Conservation (phyloP, 2,113 vertebrate genomes). For the Hemicordylus capensis region DNA sequence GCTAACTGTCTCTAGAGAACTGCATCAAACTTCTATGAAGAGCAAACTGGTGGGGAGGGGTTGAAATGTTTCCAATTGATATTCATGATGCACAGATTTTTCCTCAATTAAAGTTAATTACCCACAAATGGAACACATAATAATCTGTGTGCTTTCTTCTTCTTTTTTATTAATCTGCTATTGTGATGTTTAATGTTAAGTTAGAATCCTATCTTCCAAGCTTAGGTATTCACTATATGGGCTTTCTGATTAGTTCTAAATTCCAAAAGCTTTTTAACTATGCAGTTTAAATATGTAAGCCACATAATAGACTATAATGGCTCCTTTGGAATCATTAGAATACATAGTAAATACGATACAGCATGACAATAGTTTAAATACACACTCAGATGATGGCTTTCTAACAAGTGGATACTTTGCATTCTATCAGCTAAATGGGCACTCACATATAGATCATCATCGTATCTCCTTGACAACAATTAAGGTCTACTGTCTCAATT, state of each 20-base stretch:
- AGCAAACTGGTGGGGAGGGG: not conserved
- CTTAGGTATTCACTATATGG: conserved; percentile 67
- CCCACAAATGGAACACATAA: conserved; percentile 50
- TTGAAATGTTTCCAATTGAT: conserved; percentile 17
- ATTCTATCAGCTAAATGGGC: conserved; percentile 63
- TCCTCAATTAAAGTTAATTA: conserved; percentile 43
- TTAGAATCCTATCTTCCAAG: conserved; percentile 58
- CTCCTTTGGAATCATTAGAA: conserved; percentile 74
- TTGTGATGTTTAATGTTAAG: conserved; percentile 52
- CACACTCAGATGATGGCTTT: conserved; percentile 60
- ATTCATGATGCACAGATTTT: not conserved
- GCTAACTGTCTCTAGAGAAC: conserved; percentile 17
- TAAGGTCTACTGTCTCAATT: conserved; percentile 65
- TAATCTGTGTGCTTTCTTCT: rapidly evolving
- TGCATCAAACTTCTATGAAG: not conserved
- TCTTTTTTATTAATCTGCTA: conserved; percentile 1
- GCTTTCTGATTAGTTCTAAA: conserved; percentile 73
- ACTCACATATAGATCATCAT: conserved; percentile 55
- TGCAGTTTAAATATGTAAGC: conserved; percentile 70
- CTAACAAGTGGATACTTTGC: conserved; percentile 62
- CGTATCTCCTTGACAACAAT: conserved; percentile 70
- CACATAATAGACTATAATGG: conserved; percentile 73
- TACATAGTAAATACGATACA: conserved; percentile 71
- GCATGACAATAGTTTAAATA: conserved; percentile 68
- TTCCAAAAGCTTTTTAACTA: conserved; percentile 47